Evolutionary conservation across 2,113 vertebrate species (phyloP).

Genomic region (Vanacampus margaritifer): DNA sequence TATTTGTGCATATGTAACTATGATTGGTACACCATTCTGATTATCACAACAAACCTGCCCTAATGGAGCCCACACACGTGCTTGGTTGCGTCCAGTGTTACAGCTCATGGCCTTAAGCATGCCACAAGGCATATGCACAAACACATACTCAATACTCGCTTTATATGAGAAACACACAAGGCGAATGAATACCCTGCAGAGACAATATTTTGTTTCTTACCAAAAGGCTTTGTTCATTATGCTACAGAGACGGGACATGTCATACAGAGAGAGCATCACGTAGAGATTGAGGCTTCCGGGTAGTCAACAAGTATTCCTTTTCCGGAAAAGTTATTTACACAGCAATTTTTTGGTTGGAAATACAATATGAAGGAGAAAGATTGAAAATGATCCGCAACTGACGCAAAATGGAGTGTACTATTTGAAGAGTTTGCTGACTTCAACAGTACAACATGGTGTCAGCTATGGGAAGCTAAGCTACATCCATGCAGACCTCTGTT

Average conservation of each 20-base stretch:
- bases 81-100: conserved; percentile 34
- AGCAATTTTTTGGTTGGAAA: too few relatives aligned
- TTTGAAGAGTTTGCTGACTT: too few relatives aligned
- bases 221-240: conserved; percentile 35
- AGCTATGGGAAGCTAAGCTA: too few relatives aligned
- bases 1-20: conserved; percentile 15
- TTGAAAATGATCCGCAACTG: too few relatives aligned
- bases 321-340: background rate
- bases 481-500: too few relatives aligned
- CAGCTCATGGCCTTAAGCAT: conserved; percentile 53
- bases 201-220: conserved; percentile 25
- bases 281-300: background rate
- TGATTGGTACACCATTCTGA: conserved; percentile 9
- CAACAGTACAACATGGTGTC: too few relatives aligned
- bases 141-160: conserved; percentile 28
- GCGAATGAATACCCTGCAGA: conserved; percentile 43
- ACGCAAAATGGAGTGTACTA: too few relatives aligned
- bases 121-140: conserved; percentile 50
- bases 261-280: background rate
- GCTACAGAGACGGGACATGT: conserved; percentile 2
- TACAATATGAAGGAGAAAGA: too few relatives aligned
- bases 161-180: conserved; percentile 45
- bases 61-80: background rate
- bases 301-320: background rate
- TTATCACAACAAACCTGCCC: conserved; percentile 13